Conservation (phyloP, 2,113 vertebrate species). For the Lepus europaeus region DNA sequence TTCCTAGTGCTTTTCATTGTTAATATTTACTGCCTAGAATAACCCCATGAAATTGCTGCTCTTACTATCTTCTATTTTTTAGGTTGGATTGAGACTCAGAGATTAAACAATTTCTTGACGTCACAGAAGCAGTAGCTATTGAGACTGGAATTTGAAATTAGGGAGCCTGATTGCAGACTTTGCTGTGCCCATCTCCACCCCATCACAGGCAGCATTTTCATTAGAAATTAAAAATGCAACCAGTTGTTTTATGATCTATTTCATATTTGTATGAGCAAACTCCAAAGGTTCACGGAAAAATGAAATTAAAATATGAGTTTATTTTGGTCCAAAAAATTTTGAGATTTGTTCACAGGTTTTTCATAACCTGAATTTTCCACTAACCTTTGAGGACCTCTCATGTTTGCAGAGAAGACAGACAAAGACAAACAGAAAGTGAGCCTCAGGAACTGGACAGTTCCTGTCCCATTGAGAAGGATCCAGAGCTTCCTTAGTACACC, state of each 20-base stretch:
- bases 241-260: background rate
- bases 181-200: background rate
- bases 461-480: background rate
- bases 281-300: no score
- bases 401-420: background rate
- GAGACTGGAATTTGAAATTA: background rate
- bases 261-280: no score
- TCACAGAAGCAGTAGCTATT: background rate
- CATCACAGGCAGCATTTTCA: background rate
- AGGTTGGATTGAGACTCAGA: background rate
- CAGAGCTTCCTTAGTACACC: background rate
- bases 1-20: background rate
- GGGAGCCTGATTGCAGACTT: background rate
- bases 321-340: no score
- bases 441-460: no score
- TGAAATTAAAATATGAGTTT: no score
- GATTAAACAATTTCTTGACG: background rate
- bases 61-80: background rate
- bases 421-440: background rate
- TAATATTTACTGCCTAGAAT: background rate
- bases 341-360: no score
- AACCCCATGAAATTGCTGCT: background rate
- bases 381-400: background rate
- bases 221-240: background rate
- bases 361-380: no score